Conservation (phyloP, 2,888 invertebrate genomes). For the Sisyra terminalis region DNA sequence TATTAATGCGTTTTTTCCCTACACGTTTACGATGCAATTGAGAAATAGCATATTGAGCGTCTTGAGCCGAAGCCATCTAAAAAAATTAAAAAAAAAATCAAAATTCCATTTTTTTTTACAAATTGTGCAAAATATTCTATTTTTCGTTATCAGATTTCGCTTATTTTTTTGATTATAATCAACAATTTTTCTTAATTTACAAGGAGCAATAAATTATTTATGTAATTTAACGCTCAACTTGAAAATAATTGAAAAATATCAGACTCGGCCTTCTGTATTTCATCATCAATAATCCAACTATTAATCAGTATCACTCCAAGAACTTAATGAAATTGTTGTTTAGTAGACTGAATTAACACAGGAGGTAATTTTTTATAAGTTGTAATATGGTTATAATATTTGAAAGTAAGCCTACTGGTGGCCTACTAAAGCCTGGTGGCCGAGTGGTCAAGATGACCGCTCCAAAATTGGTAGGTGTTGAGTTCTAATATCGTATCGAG, state of each 20-base stretch:
- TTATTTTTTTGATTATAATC: background rate
- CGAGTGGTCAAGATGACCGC: too few species aligned
- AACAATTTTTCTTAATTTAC: background rate
- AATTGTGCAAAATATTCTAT: too few species aligned
- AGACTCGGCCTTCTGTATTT: slow-evolving; percentile 23
- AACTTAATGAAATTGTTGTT: background rate
- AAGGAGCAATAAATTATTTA: background rate
- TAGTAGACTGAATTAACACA: too few species aligned
- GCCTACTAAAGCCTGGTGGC: too few species aligned
- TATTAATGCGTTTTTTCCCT: slow-evolving; percentile 63
- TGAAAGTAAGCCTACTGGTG: too few species aligned
- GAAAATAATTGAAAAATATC: slow-evolving; percentile 12
- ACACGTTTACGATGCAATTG: slow-evolving; percentile 69
- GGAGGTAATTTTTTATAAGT: too few species aligned
- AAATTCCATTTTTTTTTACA: too few species aligned
- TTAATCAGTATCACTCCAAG: background rate
- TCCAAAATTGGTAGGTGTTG: too few species aligned
- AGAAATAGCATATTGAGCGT: slow-evolving; percentile 60
- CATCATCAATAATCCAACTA: slow-evolving; percentile 13
- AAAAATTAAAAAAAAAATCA: slow-evolving; percentile 8
- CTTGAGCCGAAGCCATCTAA: slow-evolving; percentile 31
- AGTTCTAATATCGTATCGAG: too few species aligned
- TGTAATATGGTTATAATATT: too few species aligned
- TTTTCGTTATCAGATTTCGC: slow-evolving; percentile 1
- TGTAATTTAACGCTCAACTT: too few species aligned